phyloP scores from a whole-genome alignment of 2,888 invertebrate genomes.

The Heliconius charithonia region DNA sequence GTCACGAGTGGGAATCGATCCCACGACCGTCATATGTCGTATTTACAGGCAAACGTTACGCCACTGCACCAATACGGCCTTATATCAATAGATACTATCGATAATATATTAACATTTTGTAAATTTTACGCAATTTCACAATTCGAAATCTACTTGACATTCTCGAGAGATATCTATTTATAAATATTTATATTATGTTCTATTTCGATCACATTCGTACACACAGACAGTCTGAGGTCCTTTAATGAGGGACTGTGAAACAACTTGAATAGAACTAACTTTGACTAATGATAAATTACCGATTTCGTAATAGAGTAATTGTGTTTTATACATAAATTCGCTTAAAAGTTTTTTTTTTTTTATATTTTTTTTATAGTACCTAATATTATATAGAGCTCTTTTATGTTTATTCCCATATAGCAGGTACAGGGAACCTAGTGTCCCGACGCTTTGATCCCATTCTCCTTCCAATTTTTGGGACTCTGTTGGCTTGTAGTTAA shows the following conservation, averaged over 20 bases:
- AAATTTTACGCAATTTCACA: slow-evolving; percentile 12
- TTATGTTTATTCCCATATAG: too few relatives aligned
- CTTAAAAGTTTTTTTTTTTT: background rate
- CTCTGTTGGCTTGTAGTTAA: too few relatives aligned
- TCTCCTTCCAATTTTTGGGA: too few relatives aligned
- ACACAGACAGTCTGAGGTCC: slow-evolving; percentile 37
- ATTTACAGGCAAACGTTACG: background rate
- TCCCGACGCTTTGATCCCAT: too few relatives aligned
- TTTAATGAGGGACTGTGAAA: slow-evolving; percentile 42
- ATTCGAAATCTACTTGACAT: slow-evolving; percentile 43
- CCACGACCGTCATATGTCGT: background rate
- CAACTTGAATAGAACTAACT: slow-evolving; percentile 34
- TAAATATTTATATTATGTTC: slow-evolving; percentile 39
- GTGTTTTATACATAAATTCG: slow-evolving; percentile 28
- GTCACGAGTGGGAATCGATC: background rate
- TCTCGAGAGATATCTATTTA: slow-evolving; percentile 35
- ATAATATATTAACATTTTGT: slow-evolving; percentile 2
- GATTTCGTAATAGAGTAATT: slow-evolving; percentile 38
- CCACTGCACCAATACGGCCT: background rate
- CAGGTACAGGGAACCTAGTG: too few relatives aligned
- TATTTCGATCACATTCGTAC: slow-evolving; percentile 37
- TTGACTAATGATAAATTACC: slow-evolving; percentile 41
- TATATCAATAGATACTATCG: background rate
- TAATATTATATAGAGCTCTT: background rate
- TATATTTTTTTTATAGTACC: too few relatives aligned